Evolutionary conservation across 1,140 invertebrate genomes (phyloP), one percentile per base, ranked within the genome.

Genomic region (Thaumetopoea pityocampa): DNA sequence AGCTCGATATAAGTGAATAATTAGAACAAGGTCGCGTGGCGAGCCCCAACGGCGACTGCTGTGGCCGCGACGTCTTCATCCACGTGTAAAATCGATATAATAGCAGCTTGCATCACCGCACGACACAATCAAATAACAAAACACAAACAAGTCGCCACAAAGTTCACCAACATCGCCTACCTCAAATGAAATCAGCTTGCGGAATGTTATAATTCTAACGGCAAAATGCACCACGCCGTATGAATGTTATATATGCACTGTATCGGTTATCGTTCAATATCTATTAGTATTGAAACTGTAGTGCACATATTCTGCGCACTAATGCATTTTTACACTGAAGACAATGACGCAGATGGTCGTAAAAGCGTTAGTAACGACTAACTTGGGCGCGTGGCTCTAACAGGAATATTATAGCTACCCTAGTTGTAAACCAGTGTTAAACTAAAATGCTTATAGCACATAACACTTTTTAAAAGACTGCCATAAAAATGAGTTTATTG

Each of bases 181-280:
- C 74, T 82, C 72, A 38, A 79, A 54, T 35, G 15, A 59, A 78
- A 76, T 61, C 76, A 78, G 76, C 64, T 79, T 79, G 74, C 50
- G 62, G n/a, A 47, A 45, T 52, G 49, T 71, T 66, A 51, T 10
- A 36, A 12, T 30, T n/a, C 11, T 40, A 8, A 24, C 37, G 37
- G 35, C 41, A 54, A 30, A 38, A 48, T 22, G 33, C 37, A 36
- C 22, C 18, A 38, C 24, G 23, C 17, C 34, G 37, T 20, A 4
- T 20, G 17, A 32, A 17, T 24, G 27, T 26, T 26, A 30, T 35
- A 51, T 52, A 59, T 14, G 47, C 53, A 53, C 38, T 36, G 46
- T 45, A 41, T 45, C 30, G 29, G 16, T 35, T 68, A 55, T 60
- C 47, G 51, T 59, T 52, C 64, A 64, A 63, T 50, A 54, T 41